Conservation (phyloP, 2,113 vertebrate genomes). For the Anseranas semipalmata region DNA sequence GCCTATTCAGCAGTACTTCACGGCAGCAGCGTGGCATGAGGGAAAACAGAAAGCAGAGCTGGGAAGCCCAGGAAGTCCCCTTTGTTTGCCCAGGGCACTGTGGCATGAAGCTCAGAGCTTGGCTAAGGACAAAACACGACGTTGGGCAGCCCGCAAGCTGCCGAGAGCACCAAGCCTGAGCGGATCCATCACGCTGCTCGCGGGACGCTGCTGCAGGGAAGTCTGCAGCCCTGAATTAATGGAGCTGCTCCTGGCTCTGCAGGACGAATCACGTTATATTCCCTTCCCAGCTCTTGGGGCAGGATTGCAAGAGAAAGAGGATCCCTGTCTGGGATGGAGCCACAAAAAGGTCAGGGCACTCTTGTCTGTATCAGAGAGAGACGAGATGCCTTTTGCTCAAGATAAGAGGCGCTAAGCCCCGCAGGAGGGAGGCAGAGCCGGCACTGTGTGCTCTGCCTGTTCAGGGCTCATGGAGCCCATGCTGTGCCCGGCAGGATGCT, state of each 20-base stretch:
- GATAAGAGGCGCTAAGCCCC: neutral
- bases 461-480: accelerated
- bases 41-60: neutral
- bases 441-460: neutral
- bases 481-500: neutral
- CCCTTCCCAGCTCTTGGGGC: neutral
- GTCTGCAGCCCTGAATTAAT: neutral
- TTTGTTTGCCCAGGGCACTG: neutral
- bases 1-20: neutral
- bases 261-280: neutral
- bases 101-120: neutral
- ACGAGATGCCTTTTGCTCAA: neutral
- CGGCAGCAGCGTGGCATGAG: neutral
- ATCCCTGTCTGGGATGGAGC: neutral
- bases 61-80: neutral
- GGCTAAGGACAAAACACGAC: neutral
- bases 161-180: neutral
- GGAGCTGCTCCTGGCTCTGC: neutral
- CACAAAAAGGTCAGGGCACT: neutral
- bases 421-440: neutral
- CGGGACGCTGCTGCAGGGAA: neutral
- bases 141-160: neutral
- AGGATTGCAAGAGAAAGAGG: neutral
- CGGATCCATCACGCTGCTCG: neutral
- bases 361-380: neutral